Evolutionary conservation across 2,888 invertebrate species (phyloP), one percentile per base, ranked within the genome.

Genomic region (Gibbula magus): DNA sequence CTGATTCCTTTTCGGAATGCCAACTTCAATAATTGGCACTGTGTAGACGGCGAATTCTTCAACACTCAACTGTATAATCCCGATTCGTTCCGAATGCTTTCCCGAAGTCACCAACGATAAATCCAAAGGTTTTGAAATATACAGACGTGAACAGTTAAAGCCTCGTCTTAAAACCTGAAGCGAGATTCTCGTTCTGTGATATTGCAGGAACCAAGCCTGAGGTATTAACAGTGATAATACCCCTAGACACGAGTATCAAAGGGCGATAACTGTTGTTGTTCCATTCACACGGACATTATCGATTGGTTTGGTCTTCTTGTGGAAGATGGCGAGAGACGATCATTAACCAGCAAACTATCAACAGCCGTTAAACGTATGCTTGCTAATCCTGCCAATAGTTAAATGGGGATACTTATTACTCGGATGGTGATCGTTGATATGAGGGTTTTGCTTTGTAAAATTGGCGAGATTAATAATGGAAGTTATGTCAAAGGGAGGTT

Each of bases 151-250:
- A 45, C 61, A n/a, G 29, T 61, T 61, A 25, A 61, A 61, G 29
- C 61, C 61, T 25, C 61, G 61, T 61, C 61, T 61, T 29, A 61
- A 25, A 61, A 61, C 25, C 61, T 29, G 29, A 25, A 25, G n/a
- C 61, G 61, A 61, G 61, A 61, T 61, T 61, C 29, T n/a, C 61
- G 61, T 61, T 61, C 61, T 61, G 10, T 61, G 61, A 29, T 61
- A 45, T 61, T 61, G 61, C 61, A 61, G 61, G 61, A 61, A 61
- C 61, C n/a, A 61, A 29, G 22, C 61, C 29, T 29, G 61, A 22
- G 10, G 22, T 29, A 61, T 29, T 5, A 29, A 29, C 45, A 13
- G 13, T 45, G 5, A 13, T 1, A 45, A 13, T 10, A 45, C 10
- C 45, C 16, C 25, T 13, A 61, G 29, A 25, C 25, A 13, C 61